Evolutionary conservation across 1,140 invertebrate genomes (phyloP), one percentile per base, ranked within the genome.

Genomic region (Trichonephila inaurata): DNA sequence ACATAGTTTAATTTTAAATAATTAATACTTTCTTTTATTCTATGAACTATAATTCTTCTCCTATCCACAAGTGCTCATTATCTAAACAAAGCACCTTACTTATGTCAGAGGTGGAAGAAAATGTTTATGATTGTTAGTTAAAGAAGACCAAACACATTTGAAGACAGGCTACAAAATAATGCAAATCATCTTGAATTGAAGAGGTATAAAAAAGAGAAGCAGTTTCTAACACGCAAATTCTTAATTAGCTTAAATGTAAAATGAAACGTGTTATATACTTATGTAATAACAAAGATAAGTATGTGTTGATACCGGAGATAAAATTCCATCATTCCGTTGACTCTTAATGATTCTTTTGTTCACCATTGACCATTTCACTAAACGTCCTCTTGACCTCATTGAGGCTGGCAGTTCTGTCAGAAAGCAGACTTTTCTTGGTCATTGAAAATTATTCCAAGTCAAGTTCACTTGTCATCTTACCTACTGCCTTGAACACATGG

Each of bases 381-480:
- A 66, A 66, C 64, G 66, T 69, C 33, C 72, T 33, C 72, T 33
- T 77, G 28, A 40, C 72, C 72, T 40, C 40, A 77, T 40, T 77
- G 24, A 77, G 12, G 6, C 6, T 24, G 33, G 28, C 24, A 6
- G 6, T 40, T 24, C 28, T 18, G 28, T 18, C 4, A 40, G 28
- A 16, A 18, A 19, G 18, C 4, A 40, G 28, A 7, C 33, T 18
- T 14, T 4, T 77, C 28, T 77, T 77, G 24, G 16, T 33, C 16
- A 28, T 33, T 14, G 14, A 33, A 33, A 4, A 77, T 33, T 4
- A 33, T 77, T 16, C 28, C 5, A 14, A 77, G 14, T 40, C 14
- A 77, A 77, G 72, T 69, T 28, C 66, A 69, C 72, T 77, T 33
- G 72, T 33, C 28, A 77, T 33, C 28, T 77, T 77, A 33, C 72